Conservation (phyloP, 1,140 invertebrate genomes). For the Megalonaias nervosa region DNA sequence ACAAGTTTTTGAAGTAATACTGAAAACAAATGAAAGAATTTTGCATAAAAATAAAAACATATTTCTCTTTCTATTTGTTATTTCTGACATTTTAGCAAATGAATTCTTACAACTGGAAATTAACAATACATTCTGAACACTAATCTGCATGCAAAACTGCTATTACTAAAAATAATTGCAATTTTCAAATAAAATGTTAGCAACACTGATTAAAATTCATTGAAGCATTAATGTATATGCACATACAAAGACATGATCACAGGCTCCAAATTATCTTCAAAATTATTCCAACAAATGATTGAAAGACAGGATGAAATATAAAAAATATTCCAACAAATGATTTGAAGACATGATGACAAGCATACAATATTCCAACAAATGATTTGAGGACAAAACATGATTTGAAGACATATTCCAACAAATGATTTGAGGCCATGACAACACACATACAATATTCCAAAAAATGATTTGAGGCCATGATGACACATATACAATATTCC, state of each 20-base stretch:
- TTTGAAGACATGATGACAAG: not conserved
- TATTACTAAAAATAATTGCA: not conserved
- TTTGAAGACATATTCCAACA: too few species aligned
- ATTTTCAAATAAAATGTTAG: not conserved
- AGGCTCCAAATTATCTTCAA: too few species aligned
- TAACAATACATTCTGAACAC: not conserved
- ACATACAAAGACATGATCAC: too few species aligned
- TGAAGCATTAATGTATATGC: too few species aligned
- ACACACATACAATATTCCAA: too few species aligned
- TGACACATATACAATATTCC: too few species aligned
- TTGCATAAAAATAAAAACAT: constrained; percentile 1
- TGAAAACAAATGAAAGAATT: constrained; percentile 21
- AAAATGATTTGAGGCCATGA: too few species aligned
- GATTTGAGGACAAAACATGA: too few species aligned
- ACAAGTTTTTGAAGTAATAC: constrained; percentile 50
- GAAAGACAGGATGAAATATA: too few species aligned
- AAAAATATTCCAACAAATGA: too few species aligned
- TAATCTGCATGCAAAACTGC: not conserved
- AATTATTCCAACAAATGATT: too few species aligned
- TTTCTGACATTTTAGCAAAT: not conserved
- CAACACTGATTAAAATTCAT: not conserved
- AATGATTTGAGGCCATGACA: too few species aligned
- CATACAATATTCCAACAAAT: not conserved
- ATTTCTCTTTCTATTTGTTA: not conserved
- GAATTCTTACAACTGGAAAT: not conserved